A percentile compares a stretch with the other conserved stretches of the same genome.
Conservation (phyloP, 2,113 vertebrate genomes). For the Dipodomys ordii region DNA sequence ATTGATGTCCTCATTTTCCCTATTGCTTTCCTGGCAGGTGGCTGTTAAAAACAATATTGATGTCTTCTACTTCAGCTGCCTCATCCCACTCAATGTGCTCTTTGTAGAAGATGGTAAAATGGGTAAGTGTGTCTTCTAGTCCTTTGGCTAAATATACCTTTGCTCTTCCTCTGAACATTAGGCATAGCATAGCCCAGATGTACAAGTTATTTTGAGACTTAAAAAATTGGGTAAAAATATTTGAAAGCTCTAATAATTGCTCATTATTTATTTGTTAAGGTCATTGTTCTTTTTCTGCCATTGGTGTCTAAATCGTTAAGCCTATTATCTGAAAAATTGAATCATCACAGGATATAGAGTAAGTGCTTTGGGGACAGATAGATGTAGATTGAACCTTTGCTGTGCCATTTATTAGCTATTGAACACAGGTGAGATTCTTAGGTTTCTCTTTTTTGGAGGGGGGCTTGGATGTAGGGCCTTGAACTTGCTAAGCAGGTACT, state of each 20-base stretch:
- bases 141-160: not conserved
- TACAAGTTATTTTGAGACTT: slow-evolving; percentile 40
- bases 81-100: slow-evolving; percentile 97
- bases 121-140: slow-evolving; percentile 89
- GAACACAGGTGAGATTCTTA: not conserved
- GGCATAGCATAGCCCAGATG: not conserved
- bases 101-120: slow-evolving; percentile 99
- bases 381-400: not conserved
- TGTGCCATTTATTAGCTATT: not conserved
- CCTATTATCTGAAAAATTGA: not conserved
- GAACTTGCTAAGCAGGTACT: too few relatives aligned
- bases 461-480: too few relatives aligned
- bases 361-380: slow-evolving; percentile 20
- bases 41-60: slow-evolving; percentile 99
- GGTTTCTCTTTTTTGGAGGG: not conserved
- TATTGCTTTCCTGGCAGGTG: slow-evolving; percentile 89
- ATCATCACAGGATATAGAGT: not conserved
- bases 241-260: slow-evolving; percentile 13
- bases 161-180: slow-evolving; percentile 31
- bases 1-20: slow-evolving; percentile 67
- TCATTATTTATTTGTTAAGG: not conserved
- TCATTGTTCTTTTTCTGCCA: slow-evolving; percentile 20
- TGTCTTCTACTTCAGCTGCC: slow-evolving; percentile 99
- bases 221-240: not conserved
- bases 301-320: not conserved